A percentile compares a stretch with the other conserved stretches of the same genome.
Evolutionary conservation across 2,113 vertebrate species (phyloP).

Genomic region (Gulo gulo): DNA sequence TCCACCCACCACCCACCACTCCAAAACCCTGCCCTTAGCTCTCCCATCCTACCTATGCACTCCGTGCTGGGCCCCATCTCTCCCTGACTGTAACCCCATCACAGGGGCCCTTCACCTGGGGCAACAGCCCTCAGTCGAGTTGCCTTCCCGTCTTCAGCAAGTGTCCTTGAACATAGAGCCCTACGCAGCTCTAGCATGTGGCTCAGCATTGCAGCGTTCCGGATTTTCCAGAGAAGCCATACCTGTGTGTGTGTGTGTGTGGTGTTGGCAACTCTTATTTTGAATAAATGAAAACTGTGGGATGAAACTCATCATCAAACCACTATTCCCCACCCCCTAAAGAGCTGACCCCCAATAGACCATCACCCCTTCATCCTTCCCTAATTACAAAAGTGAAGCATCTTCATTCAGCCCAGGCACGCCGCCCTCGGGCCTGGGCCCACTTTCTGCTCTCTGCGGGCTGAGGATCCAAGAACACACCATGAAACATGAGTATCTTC

Average conservation of each 20-base stretch:
- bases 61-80: neutral
- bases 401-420: no score
- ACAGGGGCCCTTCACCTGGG: neutral
- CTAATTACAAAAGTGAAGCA: neutral
- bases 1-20: neutral
- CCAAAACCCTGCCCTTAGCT: neutral
- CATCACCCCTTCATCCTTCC: neutral
- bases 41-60: neutral
- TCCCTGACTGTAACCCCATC: neutral
- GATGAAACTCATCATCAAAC: neutral
- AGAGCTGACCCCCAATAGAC: neutral
- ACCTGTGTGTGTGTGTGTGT: neutral
- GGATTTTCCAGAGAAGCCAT: neutral
- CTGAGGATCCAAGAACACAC: neutral
- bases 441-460: accelerated
- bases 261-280: no score
- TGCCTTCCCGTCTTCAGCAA: neutral
- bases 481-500: neutral
- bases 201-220: accelerated
- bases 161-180: neutral
- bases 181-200: accelerated
- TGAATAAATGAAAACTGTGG: neutral
- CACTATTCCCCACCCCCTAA: neutral
- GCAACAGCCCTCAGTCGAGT: neutral
- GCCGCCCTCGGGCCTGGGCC: neutral